A percentile compares a stretch with the other conserved stretches of the same genome.
Evolutionary conservation across 2,888 invertebrate species (phyloP).

Genomic region (Creontiades dilutus): DNA sequence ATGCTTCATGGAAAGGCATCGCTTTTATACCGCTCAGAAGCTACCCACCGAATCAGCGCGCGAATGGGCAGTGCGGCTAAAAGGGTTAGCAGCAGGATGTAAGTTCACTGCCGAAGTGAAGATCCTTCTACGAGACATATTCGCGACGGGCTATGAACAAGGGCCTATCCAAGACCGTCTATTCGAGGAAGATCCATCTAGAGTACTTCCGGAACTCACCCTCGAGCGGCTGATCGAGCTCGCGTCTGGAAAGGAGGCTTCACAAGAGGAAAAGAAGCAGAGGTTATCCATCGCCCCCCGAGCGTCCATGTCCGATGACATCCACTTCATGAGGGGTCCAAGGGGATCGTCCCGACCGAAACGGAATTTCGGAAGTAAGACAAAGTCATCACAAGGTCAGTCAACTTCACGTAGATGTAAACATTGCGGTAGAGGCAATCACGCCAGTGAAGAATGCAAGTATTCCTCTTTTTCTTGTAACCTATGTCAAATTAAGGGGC

Average conservation of each 20-base stretch:
- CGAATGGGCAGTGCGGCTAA: conserved; percentile 37
- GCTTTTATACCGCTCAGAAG: neutral
- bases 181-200: conserved; percentile 12
- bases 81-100: conserved; percentile 8
- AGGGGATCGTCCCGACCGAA: no score
- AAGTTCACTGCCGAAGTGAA: neutral
- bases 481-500: no score
- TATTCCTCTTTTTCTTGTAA: no score
- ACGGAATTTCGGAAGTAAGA: no score
- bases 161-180: conserved; percentile 29
- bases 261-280: neutral
- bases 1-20: conserved; percentile 18
- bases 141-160: conserved; percentile 11
- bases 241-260: neutral
- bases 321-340: no score
- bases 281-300: neutral
- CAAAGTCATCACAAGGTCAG: no score
- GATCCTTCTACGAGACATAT: neutral
- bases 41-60: neutral
- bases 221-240: neutral
- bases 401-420: no score
- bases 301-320: no score
- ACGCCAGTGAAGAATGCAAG: no score
- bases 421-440: no score
- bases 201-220: neutral